Base-by-base conservation (phyloP, 2,113 vertebrate genomes). In the Pomatostomus ruficeps region DNA sequence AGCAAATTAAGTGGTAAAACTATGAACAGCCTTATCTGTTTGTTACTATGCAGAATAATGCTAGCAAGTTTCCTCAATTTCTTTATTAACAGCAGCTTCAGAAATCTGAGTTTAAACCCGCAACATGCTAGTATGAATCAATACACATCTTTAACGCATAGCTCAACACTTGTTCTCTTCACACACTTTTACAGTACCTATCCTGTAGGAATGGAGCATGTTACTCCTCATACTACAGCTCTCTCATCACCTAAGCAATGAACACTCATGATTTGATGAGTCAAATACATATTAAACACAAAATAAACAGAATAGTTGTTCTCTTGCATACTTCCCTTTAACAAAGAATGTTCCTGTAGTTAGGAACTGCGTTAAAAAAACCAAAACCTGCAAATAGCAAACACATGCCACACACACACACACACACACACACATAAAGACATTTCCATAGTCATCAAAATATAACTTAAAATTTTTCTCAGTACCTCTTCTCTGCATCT, bases 401-500 rank as follows among this genome's bases (percentile, higher is more conserved):
- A 84, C n/a, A 33, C 38, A 11, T 5, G 19, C 36, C 45, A 24
- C 55, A 24, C 45, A 17, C 59, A 10, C 58, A 55, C 48, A 18
- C 48, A n/a, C 46, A n/a, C 49, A 11, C 35, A 40, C 24, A n/a
- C n/a, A n/a, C n/a, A n/a, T n/a, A 54, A 52, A 46, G 55, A 78
- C 46, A 54, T 71, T 71, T 78, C 40, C 65, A 74, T 40, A 57
- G 59, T 55, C 19, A 4, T 63, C 49, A 70, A 85, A 84, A 84
- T 26, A 76, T 18, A 76, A 35, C 22, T 74, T 77, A 38, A 65
- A 83, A 45, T 43, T 67, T 67, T 72, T 86, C 68, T 67, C 52
- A 89, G 72, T 97, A 99, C 99, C 98, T 99, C 98, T 23, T 99
- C 98, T 11, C 98, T 98, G 76, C 98, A 98, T 70, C 97, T 98